Percentiles rank a stretch among this genome's conserved stretches.
Evolutionary conservation across 2,797 vertebrate genomes (phyloP).

Genomic region (Arrhamphus sclerolepis): DNA sequence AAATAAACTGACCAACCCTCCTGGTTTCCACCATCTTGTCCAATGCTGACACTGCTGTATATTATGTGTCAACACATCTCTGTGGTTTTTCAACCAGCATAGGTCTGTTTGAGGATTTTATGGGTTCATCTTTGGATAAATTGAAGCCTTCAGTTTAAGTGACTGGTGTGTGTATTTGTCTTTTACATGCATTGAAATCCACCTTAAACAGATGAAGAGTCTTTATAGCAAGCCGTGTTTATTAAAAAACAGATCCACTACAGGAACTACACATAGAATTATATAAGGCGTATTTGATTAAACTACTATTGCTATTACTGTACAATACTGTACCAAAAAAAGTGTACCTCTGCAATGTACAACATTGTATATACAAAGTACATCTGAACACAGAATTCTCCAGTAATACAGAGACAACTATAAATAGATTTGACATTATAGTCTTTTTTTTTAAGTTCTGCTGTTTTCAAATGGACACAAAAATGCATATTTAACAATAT

Average conservation of each 20-base stretch:
- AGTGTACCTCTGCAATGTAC: slow-evolving; percentile 95
- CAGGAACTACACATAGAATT: slow-evolving; percentile 86
- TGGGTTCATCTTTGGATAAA: too few species aligned
- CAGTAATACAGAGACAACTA: slow-evolving; percentile 88
- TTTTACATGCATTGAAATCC: too few species aligned
- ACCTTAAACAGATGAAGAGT: slow-evolving; percentile 15
- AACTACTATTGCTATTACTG: slow-evolving; percentile 88
- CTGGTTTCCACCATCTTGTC: too few species aligned
- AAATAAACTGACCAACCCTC: too few species aligned
- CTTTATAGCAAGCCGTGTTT: slow-evolving; percentile 87
- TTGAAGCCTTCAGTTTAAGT: too few species aligned
- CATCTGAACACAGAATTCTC: slow-evolving; percentile 90
- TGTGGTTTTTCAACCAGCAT: too few species aligned
- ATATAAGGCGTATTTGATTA: slow-evolving; percentile 87
- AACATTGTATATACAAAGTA: slow-evolving; percentile 95
- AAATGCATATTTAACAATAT: slow-evolving; percentile 83
- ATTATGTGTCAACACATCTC: too few species aligned
- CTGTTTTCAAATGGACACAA: slow-evolving; percentile 78
- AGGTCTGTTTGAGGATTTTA: too few species aligned
- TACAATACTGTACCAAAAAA: slow-evolving; percentile 88
- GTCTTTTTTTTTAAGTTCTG: slow-evolving; percentile 79
- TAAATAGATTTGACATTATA: slow-evolving; percentile 86
- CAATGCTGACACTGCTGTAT: too few species aligned
- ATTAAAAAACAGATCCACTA: slow-evolving; percentile 83
- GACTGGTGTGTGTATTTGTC: too few species aligned